These are phyloP conservation scores for Pseudococcus longispinus DNA, from an alignment of 2,888 invertebrate genomes.

Conservation along the genomic window DNA sequence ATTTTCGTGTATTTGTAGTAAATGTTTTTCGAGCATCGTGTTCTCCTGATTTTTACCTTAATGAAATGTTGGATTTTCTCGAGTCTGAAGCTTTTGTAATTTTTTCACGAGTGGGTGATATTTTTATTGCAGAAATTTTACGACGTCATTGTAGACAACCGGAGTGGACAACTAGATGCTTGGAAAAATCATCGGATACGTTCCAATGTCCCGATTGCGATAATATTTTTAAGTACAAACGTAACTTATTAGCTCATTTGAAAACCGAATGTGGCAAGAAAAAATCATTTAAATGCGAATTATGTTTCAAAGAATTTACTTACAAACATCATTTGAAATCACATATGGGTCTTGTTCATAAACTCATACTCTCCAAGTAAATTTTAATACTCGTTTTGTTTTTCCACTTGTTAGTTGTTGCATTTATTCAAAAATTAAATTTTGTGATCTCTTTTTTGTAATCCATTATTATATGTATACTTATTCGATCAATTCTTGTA, in stretches of 20 bases:
- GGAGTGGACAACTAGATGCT: background rate
- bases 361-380: background rate
- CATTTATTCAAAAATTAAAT: background rate
- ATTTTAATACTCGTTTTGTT: background rate
- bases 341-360: conserved; percentile 45
- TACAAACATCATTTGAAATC: conserved; percentile 61
- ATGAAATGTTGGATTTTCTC: no score
- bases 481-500: background rate
- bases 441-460: background rate
- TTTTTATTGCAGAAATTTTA: background rate
- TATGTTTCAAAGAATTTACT: conserved; percentile 60
- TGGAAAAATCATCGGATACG: background rate
- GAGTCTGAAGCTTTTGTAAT: background rate
- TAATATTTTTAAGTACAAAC: background rate
- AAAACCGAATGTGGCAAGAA: background rate
- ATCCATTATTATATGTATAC: background rate
- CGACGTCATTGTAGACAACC: background rate
- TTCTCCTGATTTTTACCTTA: no score
- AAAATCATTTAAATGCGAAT: conserved; percentile 28
- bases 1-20: background rate
- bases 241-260: conserved; percentile 3
- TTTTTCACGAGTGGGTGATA: background rate
- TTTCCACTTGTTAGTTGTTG: background rate
- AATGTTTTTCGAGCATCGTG: background rate
- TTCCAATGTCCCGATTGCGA: background rate